Evolutionary conservation across 2,797 vertebrate species (phyloP).

Genomic region (Podargus strigoides): DNA sequence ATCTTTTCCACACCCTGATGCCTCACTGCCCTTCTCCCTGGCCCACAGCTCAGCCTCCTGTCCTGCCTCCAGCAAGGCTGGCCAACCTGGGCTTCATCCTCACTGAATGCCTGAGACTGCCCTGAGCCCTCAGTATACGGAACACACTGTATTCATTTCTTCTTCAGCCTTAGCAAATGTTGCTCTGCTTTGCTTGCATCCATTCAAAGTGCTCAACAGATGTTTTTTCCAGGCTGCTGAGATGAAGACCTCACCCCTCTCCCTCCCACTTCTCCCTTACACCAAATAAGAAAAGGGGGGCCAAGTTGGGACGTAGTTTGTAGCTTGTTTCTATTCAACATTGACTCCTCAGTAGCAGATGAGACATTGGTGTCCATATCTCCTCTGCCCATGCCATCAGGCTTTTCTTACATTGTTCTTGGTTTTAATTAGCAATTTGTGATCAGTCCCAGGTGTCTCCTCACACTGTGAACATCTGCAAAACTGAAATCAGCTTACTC

Average conservation of each 20-base stretch:
- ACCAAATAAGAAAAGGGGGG: neutral
- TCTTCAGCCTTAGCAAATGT: neutral
- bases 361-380: neutral
- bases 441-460: neutral
- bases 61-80: neutral
- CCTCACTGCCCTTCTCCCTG: neutral
- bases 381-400: neutral
- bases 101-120: neutral
- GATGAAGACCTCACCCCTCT: neutral
- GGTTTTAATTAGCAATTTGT: neutral
- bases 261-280: neutral
- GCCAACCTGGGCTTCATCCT: neutral
- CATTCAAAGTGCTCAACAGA: neutral
- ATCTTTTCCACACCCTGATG: neutral
- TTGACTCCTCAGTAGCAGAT: neutral
- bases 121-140: neutral
- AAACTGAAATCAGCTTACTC: neutral
- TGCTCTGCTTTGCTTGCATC: neutral
- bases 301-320: neutral
- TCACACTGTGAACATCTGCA: neutral
- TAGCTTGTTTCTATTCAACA: neutral
- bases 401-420: neutral
- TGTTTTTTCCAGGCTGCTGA: neutral
- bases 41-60: neutral
- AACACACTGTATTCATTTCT: neutral